These are phyloP conservation scores for Sinocyclocheilus anophthalmus DNA, from an alignment of 2,113 vertebrate genomes.

Conservation along the genomic window DNA sequence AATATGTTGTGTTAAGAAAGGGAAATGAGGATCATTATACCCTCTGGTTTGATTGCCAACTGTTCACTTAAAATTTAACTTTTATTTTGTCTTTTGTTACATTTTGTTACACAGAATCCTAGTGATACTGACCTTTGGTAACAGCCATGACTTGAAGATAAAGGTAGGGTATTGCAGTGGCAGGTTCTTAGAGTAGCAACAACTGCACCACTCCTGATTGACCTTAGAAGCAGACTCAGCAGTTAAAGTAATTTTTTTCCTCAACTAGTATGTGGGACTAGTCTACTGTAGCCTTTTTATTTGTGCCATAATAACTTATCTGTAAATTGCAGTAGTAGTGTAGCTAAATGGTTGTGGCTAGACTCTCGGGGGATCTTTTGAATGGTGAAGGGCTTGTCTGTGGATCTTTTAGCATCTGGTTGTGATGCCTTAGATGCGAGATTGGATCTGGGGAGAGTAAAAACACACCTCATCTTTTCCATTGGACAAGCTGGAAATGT, in stretches of 20 bases:
- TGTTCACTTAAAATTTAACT: not conserved
- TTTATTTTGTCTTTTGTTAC: too few relatives aligned
- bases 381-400: conserved; percentile 43
- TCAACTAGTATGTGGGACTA: conserved; percentile 39
- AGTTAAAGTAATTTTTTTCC: not conserved
- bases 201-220: not conserved
- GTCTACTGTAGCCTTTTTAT: conserved; percentile 55
- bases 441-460: conserved; percentile 11
- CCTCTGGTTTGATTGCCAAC: conserved; percentile 8
- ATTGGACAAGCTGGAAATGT: conserved; percentile 55
- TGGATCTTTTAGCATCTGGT: conserved; percentile 18
- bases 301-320: conserved; percentile 53
- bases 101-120: not conserved
- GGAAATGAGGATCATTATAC: not conserved
- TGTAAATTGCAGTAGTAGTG: conserved; percentile 51
- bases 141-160: not conserved
- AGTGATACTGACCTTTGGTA: conserved; percentile 4
- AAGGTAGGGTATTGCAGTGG: not conserved
- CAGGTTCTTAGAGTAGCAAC: not conserved
- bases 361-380: conserved; percentile 28
- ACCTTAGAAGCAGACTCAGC: conserved; percentile 7
- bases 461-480: conserved; percentile 54
- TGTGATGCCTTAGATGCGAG: not conserved
- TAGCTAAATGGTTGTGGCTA: conserved; percentile 34
- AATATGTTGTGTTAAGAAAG: conserved; percentile 17